These are phyloP conservation scores for Eilema griseolum DNA, from an alignment of 2,888 invertebrate genomes.

Conservation along the genomic window DNA sequence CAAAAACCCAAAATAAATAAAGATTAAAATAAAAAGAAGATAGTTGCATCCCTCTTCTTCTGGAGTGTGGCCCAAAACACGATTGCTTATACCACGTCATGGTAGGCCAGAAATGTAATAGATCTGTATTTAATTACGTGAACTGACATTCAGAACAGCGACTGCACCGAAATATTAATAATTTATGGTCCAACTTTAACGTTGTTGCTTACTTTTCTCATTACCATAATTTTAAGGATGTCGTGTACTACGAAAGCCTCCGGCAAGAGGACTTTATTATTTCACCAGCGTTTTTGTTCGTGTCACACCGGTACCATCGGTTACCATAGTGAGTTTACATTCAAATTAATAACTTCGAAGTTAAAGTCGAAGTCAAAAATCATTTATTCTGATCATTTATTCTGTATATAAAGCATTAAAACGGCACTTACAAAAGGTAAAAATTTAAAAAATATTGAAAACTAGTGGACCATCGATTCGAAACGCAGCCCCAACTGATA, in stretches of 20 bases:
- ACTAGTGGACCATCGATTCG: no score
- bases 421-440: no score
- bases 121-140: conserved; percentile 7
- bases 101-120: not conserved
- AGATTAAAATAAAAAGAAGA: no score
- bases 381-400: no score
- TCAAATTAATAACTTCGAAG: not conserved
- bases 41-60: not conserved
- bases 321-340: not conserved
- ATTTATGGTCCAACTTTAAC: conserved; percentile 69
- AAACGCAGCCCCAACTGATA: no score
- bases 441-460: no score
- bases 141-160: conserved; percentile 23
- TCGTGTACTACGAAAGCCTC: conserved; percentile 58
- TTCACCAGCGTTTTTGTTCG: conserved; percentile 54
- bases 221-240: conserved; percentile 74
- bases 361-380: no score
- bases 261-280: conserved; percentile 62
- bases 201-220: conserved; percentile 70
- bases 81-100: not conserved
- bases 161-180: conserved; percentile 61
- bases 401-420: no score
- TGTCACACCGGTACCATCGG: not conserved
- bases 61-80: not conserved
- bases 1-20: no score